Percentiles rank a stretch among this genome's conserved stretches.
These are phyloP conservation scores for Aphodius granarius DNA, from an alignment of 2,888 invertebrate species.

Conservation along the genomic window DNA sequence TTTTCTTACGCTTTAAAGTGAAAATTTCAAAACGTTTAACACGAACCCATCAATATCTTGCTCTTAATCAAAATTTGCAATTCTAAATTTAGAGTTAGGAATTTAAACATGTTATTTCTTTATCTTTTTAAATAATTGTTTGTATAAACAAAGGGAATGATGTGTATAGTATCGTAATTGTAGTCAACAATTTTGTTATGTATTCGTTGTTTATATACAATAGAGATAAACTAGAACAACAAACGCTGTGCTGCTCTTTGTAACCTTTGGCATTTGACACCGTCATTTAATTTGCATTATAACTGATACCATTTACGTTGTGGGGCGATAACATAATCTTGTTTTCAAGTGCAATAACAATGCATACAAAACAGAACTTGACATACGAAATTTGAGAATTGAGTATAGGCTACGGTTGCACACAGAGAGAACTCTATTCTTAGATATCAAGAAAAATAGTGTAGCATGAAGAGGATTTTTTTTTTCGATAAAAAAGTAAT, in stretches of 20 bases:
- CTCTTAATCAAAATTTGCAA: too few relatives aligned
- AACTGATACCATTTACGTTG: not conserved
- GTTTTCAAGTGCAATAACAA: not conserved
- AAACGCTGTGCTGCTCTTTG: not conserved
- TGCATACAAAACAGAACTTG: not conserved
- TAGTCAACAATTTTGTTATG: not conserved
- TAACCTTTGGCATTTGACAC: conserved; percentile 10
- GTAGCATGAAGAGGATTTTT: too few relatives aligned
- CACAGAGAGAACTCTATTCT: too few relatives aligned
- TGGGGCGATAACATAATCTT: not conserved
- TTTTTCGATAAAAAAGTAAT: too few relatives aligned
- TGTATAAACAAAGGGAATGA: too few relatives aligned
- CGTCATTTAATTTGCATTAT: conserved; percentile 4
- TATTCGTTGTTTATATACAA: not conserved
- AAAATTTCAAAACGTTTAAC: too few relatives aligned
- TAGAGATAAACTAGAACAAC: not conserved
- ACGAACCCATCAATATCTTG: too few relatives aligned
- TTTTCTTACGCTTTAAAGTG: too few relatives aligned
- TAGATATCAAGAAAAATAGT: too few relatives aligned
- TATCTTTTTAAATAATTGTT: too few relatives aligned
- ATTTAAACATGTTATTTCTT: too few relatives aligned
- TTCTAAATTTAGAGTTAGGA: too few relatives aligned
- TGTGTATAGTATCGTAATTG: not conserved
- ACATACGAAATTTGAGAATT: not conserved
- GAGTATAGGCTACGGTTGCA: not conserved